phyloP scores from a whole-genome alignment of 2,797 vertebrate genomes.

The Thalassophryne amazonica region DNA sequence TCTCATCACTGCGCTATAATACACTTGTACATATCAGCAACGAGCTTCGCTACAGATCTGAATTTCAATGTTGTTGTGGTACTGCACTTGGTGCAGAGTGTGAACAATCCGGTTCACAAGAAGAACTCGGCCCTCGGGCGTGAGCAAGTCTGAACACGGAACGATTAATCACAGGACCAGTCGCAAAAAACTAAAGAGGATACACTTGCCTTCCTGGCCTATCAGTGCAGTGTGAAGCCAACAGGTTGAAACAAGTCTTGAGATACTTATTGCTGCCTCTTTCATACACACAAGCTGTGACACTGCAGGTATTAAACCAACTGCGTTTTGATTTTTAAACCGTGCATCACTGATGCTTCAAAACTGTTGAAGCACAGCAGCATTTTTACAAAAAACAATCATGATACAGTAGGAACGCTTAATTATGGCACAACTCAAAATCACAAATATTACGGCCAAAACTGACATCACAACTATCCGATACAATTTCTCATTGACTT shows the following conservation, averaged over 20 bases:
- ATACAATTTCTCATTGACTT: no score
- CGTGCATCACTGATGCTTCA: no score
- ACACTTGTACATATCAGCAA: background rate
- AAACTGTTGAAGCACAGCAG: no score
- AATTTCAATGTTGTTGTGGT: background rate
- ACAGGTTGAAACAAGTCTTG: slow-evolving; percentile 49
- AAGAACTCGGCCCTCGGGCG: slow-evolving; percentile 22
- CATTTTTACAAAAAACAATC: no score
- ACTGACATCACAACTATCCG: no score
- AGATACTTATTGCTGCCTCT: slow-evolving; percentile 40
- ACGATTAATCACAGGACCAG: slow-evolving; percentile 36
- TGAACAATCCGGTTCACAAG: slow-evolving; percentile 35
- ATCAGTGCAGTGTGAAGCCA: slow-evolving; percentile 31
- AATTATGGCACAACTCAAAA: no score
- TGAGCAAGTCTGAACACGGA: slow-evolving; percentile 57
- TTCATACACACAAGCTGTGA: no score
- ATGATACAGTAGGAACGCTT: no score
- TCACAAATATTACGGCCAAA: no score
- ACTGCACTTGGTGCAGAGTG: background rate
- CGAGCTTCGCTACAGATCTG: background rate
- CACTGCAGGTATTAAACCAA: no score
- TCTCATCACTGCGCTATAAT: background rate
- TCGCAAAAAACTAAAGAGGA: slow-evolving; percentile 52
- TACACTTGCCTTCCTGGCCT: slow-evolving; percentile 38
- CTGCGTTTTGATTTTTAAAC: no score